A percentile compares a stretch with the other conserved stretches of the same genome.
phyloP scores from a whole-genome alignment of 2,888 invertebrate species.

The Zeuzera pyrina region DNA sequence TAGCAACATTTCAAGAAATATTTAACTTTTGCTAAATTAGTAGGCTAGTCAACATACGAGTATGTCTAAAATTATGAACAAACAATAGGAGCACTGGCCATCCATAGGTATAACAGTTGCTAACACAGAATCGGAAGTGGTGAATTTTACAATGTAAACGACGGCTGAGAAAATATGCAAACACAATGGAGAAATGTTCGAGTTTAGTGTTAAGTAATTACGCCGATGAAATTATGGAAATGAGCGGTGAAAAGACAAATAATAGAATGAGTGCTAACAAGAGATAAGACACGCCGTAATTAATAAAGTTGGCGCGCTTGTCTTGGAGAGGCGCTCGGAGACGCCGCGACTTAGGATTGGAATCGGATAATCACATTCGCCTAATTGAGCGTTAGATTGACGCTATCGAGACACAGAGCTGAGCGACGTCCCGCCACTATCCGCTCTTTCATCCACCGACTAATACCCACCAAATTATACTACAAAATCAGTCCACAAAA shows the following conservation, averaged over 20 bases:
- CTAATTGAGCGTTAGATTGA: constrained; percentile 73
- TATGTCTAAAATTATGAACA: no score
- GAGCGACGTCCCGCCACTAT: constrained; percentile 20
- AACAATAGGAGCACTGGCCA: no score
- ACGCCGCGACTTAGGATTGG: constrained; percentile 57
- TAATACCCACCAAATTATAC: constrained; percentile 39
- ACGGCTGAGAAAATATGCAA: constrained; percentile 55
- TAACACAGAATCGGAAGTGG: constrained; percentile 22
- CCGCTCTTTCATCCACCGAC: constrained; percentile 31
- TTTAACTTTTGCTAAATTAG: no score
- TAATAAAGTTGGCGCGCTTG: constrained; percentile 70
- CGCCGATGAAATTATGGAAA: constrained; percentile 71
- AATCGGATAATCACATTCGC: constrained; percentile 69
- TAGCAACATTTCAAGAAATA: no score
- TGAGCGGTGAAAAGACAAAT: constrained; percentile 73
- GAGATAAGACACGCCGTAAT: constrained; percentile 74
- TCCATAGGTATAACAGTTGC: constrained; percentile 2
- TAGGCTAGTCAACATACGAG: no score
- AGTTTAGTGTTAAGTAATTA: constrained; percentile 67
- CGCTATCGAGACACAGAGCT: constrained; percentile 55
- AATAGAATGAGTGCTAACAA: constrained; percentile 74
- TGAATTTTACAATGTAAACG: constrained; percentile 49
- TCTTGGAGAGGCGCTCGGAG: constrained; percentile 49
- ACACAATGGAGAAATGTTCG: constrained; percentile 56
- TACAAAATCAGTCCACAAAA: constrained; percentile 40